Evolutionary conservation across 2,113 vertebrate species (phyloP).

Genomic region (Cercocebus atys): DNA sequence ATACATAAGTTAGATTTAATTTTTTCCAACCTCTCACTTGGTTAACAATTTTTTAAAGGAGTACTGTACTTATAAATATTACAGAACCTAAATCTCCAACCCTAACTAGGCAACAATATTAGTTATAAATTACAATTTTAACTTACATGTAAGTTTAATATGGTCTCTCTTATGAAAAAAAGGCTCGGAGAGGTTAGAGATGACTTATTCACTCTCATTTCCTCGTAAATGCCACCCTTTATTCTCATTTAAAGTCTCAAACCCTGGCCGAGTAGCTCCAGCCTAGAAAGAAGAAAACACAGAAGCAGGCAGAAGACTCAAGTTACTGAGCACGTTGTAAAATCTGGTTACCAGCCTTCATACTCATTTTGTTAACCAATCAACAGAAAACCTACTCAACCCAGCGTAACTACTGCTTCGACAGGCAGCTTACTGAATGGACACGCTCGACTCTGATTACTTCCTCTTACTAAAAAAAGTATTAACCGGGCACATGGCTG

Average conservation of each 20-base stretch:
- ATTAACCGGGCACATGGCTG: background rate
- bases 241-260: constrained; percentile 51
- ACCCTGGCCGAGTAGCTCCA: constrained; percentile 20
- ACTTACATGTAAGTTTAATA: constrained; percentile 54
- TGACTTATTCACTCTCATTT: constrained; percentile 55
- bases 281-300: constrained; percentile 48
- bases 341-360: background rate
- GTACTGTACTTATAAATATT: background rate
- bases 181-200: constrained; percentile 5
- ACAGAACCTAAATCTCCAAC: background rate
- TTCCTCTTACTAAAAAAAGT: background rate
- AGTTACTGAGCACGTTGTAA: background rate
- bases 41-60: background rate
- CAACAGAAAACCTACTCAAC: background rate
- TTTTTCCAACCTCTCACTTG: background rate
- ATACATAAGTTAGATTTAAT: background rate
- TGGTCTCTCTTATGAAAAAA: constrained; percentile 42
- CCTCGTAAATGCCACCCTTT: constrained; percentile 41
- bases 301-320: constrained; percentile 1
- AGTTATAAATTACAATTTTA: constrained; percentile 32
- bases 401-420: background rate
- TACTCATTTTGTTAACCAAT: background rate
- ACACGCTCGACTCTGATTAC: background rate
- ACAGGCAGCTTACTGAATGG: background rate
- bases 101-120: background rate